These are phyloP conservation scores for Loripinus fragilis DNA, from an alignment of 2,888 invertebrate genomes.

Conservation along the genomic window DNA sequence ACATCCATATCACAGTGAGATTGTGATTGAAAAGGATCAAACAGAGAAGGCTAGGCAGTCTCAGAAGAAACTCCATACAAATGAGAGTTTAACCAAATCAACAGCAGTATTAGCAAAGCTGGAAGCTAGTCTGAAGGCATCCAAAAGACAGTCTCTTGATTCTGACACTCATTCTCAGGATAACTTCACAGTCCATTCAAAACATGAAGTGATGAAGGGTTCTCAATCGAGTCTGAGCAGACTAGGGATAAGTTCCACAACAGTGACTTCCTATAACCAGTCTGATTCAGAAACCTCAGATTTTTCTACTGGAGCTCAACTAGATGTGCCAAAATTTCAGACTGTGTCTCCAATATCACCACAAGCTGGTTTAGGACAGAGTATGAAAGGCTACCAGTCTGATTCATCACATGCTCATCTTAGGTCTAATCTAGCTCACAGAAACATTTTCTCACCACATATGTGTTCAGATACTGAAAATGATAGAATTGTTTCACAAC, in stretches of 20 bases:
- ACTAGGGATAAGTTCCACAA: not conserved
- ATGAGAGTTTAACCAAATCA: not conserved
- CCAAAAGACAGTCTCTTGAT: not conserved
- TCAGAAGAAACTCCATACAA: not conserved
- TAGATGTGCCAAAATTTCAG: not conserved
- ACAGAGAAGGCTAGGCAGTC: not conserved
- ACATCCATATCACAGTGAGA: not conserved
- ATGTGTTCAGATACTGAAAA: conserved; percentile 7
- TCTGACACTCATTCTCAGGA: conserved; percentile 7
- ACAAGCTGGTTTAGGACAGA: not conserved
- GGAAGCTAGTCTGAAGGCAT: not conserved
- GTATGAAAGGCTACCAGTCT: conserved; percentile 15
- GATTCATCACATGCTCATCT: not conserved
- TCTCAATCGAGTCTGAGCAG: not conserved
- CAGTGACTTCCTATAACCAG: conserved; percentile 14
- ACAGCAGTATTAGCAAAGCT: conserved; percentile 1
- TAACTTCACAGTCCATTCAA: not conserved
- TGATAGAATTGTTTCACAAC: not conserved
- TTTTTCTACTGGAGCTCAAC: not conserved
- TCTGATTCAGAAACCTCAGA: conserved; percentile 5
- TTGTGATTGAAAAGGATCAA: not conserved
- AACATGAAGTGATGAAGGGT: not conserved
- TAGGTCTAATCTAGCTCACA: not conserved
- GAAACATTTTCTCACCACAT: not conserved
- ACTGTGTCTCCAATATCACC: not conserved